Base-by-base conservation (phyloP, 2,888 invertebrate species). In the Platycheirus rosarum region DNA sequence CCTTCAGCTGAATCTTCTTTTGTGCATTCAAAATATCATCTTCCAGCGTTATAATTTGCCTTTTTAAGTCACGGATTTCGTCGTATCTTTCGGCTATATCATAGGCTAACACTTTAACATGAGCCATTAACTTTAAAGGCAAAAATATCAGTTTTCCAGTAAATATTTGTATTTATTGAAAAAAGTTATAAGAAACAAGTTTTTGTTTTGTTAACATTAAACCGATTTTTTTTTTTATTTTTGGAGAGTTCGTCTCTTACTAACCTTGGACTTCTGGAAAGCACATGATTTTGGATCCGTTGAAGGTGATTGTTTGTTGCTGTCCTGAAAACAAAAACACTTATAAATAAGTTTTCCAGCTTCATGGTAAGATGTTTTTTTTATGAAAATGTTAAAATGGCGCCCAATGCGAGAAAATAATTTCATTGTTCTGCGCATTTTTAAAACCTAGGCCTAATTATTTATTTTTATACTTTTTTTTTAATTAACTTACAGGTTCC, bases 1-100 rank as follows among this genome's bases (percentile, higher is more conserved):
- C 93, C 86, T 92, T 93, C 84, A 93, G 92, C 51, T 92, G 92
- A 11, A 92, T 91, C 87, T 93, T 92, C 88, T 92, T 92, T 63
- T 92, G 92, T 1, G 92, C 91, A 78, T 92, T 91, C 68, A 91
- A 89, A 74, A 92, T 92, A 76, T 92, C 91, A 71, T 93, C 92
- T 86, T 94, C 93, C 82, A 93, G 86, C 18, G 88, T 86, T 44
- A 89, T 88, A 4, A 92, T 88, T 86, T 93, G 92, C 11, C 91
- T 88, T 84, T 91, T 91, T 49, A 93, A 86, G 4, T 89, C 88
- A 23, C 91, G 87, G 65, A 93, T 91, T 84, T 91, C 90, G 86
- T 94, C 93, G 85, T 93, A 92, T 85, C 93, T 93, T 68, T 92
- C 91, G 23, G 93, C 93, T 3, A 94, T 92, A 89, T 94, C 93